Percentiles rank a stretch among this genome's conserved stretches.
These are phyloP conservation scores for Nomada fucata DNA, from an alignment of 2,888 invertebrate species.

Conservation along the genomic window DNA sequence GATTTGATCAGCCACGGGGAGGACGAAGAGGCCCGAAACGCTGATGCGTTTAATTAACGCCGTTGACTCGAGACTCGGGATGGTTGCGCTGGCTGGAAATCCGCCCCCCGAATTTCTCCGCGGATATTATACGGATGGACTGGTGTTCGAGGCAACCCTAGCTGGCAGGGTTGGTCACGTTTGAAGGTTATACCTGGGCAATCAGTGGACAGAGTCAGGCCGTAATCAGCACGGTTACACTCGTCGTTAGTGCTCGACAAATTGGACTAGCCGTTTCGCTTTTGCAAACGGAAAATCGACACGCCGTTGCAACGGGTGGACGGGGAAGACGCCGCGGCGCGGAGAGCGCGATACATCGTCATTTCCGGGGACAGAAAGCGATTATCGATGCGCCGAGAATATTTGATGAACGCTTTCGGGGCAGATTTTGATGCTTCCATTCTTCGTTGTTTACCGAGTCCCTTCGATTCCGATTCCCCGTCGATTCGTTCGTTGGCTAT, in stretches of 20 bases:
- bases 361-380: conserved; percentile 56
- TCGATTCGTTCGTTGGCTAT: conserved; percentile 19
- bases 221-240: conserved; percentile 68
- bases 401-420: conserved; percentile 49
- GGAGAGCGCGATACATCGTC: conserved; percentile 47
- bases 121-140: not conserved
- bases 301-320: not conserved
- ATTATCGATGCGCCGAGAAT: conserved; percentile 48
- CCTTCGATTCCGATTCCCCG: conserved; percentile 4
- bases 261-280: conserved; percentile 57
- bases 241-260: conserved; percentile 60
- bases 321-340: not conserved
- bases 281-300: conserved; percentile 51
- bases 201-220: conserved; percentile 58
- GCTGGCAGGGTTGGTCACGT: conserved; percentile 31
- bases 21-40: conserved; percentile 34
- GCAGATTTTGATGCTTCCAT: conserved; percentile 38
- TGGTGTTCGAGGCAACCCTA: conserved; percentile 2
- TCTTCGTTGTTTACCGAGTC: conserved; percentile 39
- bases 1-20: no score
- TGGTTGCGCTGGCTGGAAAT: conserved; percentile 43
- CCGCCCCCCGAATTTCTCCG: conserved; percentile 20
- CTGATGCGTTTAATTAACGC: conserved; percentile 62
- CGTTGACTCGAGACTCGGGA: conserved; percentile 50
- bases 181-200: conserved; percentile 65